These are phyloP conservation scores for Anagyrus pseudococci DNA, from an alignment of 2,888 invertebrate genomes.

Conservation along the genomic window DNA sequence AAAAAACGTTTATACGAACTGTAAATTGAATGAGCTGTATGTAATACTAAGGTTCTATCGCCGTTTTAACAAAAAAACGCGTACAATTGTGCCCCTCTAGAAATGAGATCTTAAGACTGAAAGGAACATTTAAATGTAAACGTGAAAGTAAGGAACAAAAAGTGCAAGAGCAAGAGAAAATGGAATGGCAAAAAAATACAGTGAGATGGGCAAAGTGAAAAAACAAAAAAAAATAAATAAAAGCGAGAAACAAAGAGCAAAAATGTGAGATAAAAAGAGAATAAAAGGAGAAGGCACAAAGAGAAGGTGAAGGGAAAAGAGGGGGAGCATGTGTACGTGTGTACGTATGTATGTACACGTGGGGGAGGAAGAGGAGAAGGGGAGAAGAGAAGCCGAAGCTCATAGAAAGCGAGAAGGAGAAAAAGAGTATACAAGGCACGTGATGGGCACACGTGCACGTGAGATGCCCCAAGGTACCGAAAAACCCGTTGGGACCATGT, in stretches of 20 bases:
- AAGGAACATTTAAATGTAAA: neutral
- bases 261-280: neutral
- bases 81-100: too few relatives aligned
- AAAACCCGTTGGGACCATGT: constrained; percentile 31
- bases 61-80: too few relatives aligned
- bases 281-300: neutral
- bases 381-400: neutral
- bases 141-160: neutral
- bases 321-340: too few relatives aligned
- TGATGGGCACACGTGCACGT: constrained; percentile 13
- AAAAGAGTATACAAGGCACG: constrained; percentile 3
- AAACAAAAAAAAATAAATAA: neutral
- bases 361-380: neutral
- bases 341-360: too few relatives aligned
- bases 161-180: neutral
- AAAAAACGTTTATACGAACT: too few relatives aligned
- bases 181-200: neutral
- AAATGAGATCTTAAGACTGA: too few relatives aligned
- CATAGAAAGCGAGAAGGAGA: neutral
- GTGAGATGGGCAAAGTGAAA: neutral
- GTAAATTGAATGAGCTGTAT: too few relatives aligned
- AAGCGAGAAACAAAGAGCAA: constrained; percentile 1
- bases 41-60: too few relatives aligned
- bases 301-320: too few relatives aligned
- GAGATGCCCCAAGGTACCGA: constrained; percentile 11